A percentile compares a stretch with the other conserved stretches of the same genome.
phyloP scores from a whole-genome alignment of 2,888 invertebrate species.

The Asteroscopus sphinx region DNA sequence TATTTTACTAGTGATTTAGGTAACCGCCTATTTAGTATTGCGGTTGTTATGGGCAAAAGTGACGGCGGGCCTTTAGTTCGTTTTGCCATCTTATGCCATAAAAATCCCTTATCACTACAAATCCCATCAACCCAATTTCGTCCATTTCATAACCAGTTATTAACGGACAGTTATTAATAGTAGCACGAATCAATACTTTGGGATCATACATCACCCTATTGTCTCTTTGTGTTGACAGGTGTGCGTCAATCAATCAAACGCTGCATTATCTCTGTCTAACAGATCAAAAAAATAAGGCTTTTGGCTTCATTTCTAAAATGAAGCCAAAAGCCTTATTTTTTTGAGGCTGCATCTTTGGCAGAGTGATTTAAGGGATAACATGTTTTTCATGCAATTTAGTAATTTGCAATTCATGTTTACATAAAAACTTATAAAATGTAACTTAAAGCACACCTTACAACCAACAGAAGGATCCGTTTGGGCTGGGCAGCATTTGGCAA shows the following conservation, averaged over 20 bases:
- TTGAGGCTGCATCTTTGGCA: constrained; percentile 7
- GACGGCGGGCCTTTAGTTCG: too few species aligned
- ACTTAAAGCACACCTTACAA: too few species aligned
- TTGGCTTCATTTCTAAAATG: constrained; percentile 9
- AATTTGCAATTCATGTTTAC: too few species aligned
- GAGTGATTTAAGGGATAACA: not conserved
- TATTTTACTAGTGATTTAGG: too few species aligned
- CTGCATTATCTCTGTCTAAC: constrained; percentile 20
- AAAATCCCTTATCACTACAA: not conserved
- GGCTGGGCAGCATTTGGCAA: too few species aligned
- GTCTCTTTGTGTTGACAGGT: constrained; percentile 57
- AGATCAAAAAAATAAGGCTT: constrained; percentile 33
- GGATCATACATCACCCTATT: constrained; percentile 61
- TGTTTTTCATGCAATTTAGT: not conserved
- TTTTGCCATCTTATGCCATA: too few species aligned
- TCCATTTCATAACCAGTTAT: constrained; percentile 23
- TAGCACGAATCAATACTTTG: constrained; percentile 40
- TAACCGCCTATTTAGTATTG: too few species aligned
- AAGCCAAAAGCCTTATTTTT: too few species aligned
- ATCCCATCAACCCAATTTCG: constrained; percentile 1
- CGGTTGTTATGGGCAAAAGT: too few species aligned
- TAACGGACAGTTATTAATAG: constrained; percentile 45
- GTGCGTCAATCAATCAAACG: constrained; percentile 53
- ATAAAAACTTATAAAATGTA: too few species aligned
- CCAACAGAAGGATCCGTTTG: too few species aligned